Percentiles rank a stretch among this genome's conserved stretches.
Evolutionary conservation across 2,797 vertebrate genomes (phyloP).

Genomic region (Mallotus villosus): DNA sequence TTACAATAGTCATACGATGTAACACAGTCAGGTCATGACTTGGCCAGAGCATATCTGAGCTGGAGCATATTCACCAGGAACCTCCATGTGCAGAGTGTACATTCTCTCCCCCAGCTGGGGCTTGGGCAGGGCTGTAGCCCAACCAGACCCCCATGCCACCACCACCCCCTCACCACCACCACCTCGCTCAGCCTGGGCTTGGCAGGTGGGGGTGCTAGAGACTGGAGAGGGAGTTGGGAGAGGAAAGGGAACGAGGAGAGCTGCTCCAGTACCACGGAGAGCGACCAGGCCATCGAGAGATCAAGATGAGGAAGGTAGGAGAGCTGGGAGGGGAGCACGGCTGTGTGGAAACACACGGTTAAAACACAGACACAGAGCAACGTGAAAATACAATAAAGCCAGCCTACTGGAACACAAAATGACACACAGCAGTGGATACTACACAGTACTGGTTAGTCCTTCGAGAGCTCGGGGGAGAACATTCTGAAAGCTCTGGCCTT

Average conservation of each 20-base stretch:
- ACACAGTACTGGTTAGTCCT: too few relatives aligned
- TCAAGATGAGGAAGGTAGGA: not conserved
- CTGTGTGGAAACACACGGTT: too few relatives aligned
- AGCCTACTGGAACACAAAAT: too few relatives aligned
- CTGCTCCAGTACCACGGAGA: constrained; percentile 10
- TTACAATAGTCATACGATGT: too few relatives aligned
- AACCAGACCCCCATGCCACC: not conserved
- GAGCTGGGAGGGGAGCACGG: not conserved
- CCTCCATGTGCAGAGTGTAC: constrained; percentile 48
- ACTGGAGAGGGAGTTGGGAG: constrained; percentile 8
- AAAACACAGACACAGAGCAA: too few relatives aligned
- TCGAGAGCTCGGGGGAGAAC: not conserved
- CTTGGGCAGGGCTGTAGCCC: too few relatives aligned
- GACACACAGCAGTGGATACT: too few relatives aligned
- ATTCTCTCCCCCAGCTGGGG: constrained; percentile 37
- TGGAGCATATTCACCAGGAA: not conserved
- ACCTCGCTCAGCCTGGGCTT: constrained; percentile 18
- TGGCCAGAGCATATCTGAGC: too few relatives aligned
- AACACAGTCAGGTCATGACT: too few relatives aligned
- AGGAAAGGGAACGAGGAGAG: not conserved
- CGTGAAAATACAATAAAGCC: not conserved
- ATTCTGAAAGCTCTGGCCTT: too few relatives aligned
- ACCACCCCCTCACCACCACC: not conserved
- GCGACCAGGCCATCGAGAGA: constrained; percentile 1
- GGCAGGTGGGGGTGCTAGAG: constrained; percentile 39